Base-by-base conservation (phyloP, 2,888 invertebrate genomes). In the Heliconius cydno region DNA sequence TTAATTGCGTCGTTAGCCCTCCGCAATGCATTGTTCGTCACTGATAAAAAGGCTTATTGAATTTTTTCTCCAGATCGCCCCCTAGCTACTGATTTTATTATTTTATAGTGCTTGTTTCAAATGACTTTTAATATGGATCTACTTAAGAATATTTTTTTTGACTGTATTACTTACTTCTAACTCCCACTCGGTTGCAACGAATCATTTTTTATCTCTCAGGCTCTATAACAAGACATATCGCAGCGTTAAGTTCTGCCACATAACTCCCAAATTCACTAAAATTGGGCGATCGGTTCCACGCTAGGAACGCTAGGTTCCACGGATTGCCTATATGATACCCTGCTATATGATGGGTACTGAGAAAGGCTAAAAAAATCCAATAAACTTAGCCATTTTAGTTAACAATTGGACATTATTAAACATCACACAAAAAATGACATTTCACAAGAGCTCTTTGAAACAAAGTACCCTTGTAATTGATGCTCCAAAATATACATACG, bases 1-100 rank as follows among this genome's bases (percentile, higher is more conserved):
- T 82, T 83, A 85, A 85, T 82, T 84, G 83, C 84, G 79, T 85
- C 86, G 86, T 85, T 85, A 84, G 84, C 85, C 84, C 83, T 81
- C 85, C 84, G 78, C 84, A 80, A 74, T 46, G 80, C 86, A 85
- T 86, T 86, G 86, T 85, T 83, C 78, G 78, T 78, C 34, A 77
- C 63, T 68, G 34, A 76, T 81, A 85, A 86, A 85, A 85, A 85
- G 77, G 71, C 75, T 79, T 79, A 83, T 82, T 83, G 82, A 84
- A 82, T 81, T 82, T 82, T 84, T 83, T 82, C 81, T 77, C 67
- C 77, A 65, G 82, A 83, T 82, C 80, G 82, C 80, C 82, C 41
- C 77, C 81, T 82, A 81, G 82, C 80, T 78, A 75, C 81, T 73
- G 81, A 73, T 66, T 74, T 15, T 67, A 80, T 83, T 70, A 13